Conservation (phyloP, 2,113 vertebrate species). For the Nestor notabilis region DNA sequence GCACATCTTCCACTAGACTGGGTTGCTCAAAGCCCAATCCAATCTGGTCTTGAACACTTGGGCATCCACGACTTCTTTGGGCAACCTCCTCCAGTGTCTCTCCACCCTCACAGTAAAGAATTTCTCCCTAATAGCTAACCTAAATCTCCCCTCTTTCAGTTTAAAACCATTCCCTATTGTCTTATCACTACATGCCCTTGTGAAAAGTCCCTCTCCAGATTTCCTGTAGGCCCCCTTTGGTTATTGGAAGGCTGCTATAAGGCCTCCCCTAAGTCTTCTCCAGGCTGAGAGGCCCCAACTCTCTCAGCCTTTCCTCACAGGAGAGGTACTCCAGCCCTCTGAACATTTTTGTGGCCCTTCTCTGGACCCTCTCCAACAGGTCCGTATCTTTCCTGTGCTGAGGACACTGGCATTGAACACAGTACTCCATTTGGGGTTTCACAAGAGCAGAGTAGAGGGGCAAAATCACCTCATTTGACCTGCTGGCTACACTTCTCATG, state of each 20-base stretch:
- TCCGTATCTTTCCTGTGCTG: background rate
- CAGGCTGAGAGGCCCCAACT: background rate
- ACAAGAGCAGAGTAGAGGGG: background rate
- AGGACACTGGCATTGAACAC: rapidly evolving
- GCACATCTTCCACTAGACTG: background rate
- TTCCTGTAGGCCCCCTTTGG: background rate
- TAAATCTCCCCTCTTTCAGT: background rate
- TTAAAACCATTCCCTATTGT: background rate
- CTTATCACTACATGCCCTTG: rapidly evolving
- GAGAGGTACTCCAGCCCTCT: background rate
- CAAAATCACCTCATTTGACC: background rate
- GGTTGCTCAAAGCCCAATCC: rapidly evolving
- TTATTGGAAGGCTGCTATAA: background rate
- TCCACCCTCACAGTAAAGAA: rapidly evolving
- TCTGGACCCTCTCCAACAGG: background rate
- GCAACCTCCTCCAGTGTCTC: background rate
- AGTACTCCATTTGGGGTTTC: background rate
- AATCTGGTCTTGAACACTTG: background rate
- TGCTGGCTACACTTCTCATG: background rate
- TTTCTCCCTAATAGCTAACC: background rate
- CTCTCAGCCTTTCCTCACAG: background rate
- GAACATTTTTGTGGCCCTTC: background rate
- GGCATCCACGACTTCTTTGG: background rate
- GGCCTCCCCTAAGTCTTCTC: background rate
- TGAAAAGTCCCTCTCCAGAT: background rate